Evolutionary conservation across 2,888 invertebrate genomes (phyloP).

Genomic region (Dusona sp.): DNA sequence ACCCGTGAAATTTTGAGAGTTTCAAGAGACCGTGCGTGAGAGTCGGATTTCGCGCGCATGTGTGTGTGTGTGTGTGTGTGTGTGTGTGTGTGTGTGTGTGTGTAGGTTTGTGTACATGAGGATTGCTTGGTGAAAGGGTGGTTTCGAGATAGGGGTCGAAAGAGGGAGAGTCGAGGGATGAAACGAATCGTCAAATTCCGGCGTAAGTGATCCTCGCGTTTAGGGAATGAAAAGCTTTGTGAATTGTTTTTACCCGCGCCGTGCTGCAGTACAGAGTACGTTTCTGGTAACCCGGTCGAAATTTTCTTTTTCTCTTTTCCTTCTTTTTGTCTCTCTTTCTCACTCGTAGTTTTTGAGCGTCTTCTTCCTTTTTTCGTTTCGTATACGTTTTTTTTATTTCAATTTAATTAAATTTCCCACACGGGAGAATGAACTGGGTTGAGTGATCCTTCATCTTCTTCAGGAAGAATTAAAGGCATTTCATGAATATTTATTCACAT

Average conservation of each 20-base stretch:
- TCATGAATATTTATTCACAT: background rate
- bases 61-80: background rate
- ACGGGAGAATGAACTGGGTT: background rate
- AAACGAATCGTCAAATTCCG: slow-evolving; percentile 39
- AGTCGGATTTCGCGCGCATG: background rate
- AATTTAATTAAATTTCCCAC: slow-evolving; percentile 1
- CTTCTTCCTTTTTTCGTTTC: background rate
- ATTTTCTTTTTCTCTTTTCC: background rate
- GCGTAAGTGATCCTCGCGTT: slow-evolving; percentile 21
- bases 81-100: background rate
- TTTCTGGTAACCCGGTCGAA: background rate
- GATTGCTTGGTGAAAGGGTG: background rate
- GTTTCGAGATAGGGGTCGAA: background rate
- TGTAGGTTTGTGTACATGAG: background rate
- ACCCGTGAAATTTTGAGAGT: background rate
- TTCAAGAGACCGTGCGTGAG: background rate
- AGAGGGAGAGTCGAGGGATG: slow-evolving; percentile 16
- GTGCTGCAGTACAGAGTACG: background rate
- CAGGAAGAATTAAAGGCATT: background rate
- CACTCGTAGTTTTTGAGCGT: background rate
- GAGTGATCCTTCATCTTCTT: background rate
- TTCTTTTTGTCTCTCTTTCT: background rate
- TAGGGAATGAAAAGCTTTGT: slow-evolving; percentile 8
- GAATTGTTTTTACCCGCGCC: background rate
- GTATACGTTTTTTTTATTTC: background rate